phyloP scores from a whole-genome alignment of 2,113 vertebrate species.

The Mugil cephalus region DNA sequence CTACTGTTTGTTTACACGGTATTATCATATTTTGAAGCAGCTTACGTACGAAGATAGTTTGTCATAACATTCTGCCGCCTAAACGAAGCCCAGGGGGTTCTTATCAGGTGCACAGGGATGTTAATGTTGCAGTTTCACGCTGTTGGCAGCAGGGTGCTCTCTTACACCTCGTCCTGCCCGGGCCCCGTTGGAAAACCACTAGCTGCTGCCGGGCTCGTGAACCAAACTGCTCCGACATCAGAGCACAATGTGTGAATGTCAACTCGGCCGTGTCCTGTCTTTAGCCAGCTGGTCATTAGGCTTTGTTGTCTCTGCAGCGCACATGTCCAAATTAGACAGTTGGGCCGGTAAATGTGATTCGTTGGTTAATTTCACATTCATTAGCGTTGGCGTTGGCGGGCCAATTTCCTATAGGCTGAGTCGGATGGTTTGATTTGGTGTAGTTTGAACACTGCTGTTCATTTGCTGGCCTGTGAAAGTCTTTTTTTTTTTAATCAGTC shows the following conservation, averaged over 20 bases:
- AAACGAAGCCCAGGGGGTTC: background rate
- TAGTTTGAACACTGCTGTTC: background rate
- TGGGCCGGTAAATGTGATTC: constrained; percentile 45
- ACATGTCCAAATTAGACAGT: constrained; percentile 62
- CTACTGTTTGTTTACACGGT: too few relatives aligned
- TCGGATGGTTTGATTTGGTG: constrained; percentile 25
- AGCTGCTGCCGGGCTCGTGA: constrained; percentile 17
- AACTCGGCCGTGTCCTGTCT: constrained; percentile 45
- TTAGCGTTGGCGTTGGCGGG: constrained; percentile 24
- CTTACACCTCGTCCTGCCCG: constrained; percentile 19
- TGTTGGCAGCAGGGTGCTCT: constrained; percentile 66
- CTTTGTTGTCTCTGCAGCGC: constrained; percentile 52
- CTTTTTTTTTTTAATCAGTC: background rate
- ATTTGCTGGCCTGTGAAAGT: constrained; percentile 16
- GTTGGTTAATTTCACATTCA: constrained; percentile 37
- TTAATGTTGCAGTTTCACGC: constrained; percentile 33
- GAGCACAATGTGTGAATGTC: constrained; percentile 68
- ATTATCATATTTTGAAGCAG: too few relatives aligned
- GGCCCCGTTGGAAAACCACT: too few relatives aligned
- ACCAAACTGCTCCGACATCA: constrained; percentile 44
- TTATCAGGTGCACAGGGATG: background rate
- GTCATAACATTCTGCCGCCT: background rate
- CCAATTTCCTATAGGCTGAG: constrained; percentile 15
- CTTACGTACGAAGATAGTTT: too few relatives aligned
- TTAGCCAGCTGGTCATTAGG: constrained; percentile 63